A percentile compares a stretch with the other conserved stretches of the same genome.
These are phyloP conservation scores for Plebejus anna DNA, from an alignment of 2,888 invertebrate genomes.

Conservation along the genomic window DNA sequence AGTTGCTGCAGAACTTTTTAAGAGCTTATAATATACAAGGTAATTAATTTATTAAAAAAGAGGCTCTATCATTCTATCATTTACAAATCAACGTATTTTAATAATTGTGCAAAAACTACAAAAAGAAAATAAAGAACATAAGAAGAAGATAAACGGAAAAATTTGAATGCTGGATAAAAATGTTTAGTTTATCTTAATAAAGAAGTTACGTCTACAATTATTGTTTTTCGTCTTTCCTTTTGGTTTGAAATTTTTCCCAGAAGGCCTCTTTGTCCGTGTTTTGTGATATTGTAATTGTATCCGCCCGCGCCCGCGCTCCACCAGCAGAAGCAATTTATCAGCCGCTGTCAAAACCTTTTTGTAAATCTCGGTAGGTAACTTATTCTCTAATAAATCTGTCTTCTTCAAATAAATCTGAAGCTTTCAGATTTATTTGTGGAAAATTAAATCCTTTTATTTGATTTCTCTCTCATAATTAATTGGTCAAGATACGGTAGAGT, in stretches of 20 bases:
- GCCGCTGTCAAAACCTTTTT: constrained; percentile 10
- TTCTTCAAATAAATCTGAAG: too few species aligned
- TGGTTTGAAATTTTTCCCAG: neutral
- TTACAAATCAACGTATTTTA: neutral
- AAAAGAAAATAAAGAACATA: neutral
- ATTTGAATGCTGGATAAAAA: too few species aligned
- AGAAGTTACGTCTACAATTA: too few species aligned
- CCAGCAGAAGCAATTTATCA: neutral
- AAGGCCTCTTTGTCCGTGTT: neutral
- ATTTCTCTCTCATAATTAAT: neutral
- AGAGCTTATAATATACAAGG: neutral
- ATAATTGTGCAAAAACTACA: neutral
- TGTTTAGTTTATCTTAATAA: too few species aligned
- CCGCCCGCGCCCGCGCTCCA: neutral
- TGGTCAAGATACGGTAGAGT: neutral
- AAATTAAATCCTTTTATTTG: constrained; percentile 7
- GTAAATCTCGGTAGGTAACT: neutral
- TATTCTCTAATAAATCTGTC: neutral
- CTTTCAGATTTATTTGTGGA: neutral
- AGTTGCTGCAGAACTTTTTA: neutral
- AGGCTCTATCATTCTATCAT: neutral
- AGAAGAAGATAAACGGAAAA: too few species aligned
- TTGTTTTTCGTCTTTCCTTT: too few species aligned
- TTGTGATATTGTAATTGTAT: constrained; percentile 14
- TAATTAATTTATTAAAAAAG: neutral